Percentiles rank a stretch among this genome's conserved stretches.
Conservation (phyloP, 2,797 vertebrate species). For the Karalla daura region DNA sequence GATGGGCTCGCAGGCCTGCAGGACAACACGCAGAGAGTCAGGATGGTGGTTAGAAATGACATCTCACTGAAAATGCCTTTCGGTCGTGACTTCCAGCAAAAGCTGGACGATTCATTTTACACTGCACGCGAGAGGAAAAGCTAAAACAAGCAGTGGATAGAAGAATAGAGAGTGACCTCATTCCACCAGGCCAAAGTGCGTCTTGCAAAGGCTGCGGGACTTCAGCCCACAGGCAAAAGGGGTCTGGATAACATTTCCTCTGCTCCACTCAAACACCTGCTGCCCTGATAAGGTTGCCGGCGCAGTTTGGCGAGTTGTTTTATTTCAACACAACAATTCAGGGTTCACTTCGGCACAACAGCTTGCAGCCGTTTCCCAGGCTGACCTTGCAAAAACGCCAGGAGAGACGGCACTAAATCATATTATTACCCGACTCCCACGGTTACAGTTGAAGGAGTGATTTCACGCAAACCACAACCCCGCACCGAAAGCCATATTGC, state of each 20-base stretch:
- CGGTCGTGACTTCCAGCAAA: not conserved
- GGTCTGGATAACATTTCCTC: constrained; percentile 42
- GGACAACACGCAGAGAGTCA: not conserved
- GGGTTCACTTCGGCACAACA: constrained; percentile 5
- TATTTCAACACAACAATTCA: constrained; percentile 17
- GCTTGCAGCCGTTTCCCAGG: not conserved
- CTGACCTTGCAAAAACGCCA: not conserved
- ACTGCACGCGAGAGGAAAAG: not conserved
- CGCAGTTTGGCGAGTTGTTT: constrained; percentile 23
- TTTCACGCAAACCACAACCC: not conserved
- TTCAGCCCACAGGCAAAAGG: constrained; percentile 30
- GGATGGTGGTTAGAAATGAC: not conserved
- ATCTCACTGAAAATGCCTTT: not conserved
- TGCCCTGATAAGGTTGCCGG: constrained; percentile 52
- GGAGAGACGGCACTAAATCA: not conserved
- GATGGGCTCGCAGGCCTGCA: constrained; percentile 90
- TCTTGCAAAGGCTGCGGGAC: constrained; percentile 44
- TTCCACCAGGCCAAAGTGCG: constrained; percentile 56
- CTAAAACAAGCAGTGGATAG: constrained; percentile 2
- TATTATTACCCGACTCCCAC: not conserved
- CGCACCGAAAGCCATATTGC: not conserved
- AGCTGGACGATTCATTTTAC: not conserved
- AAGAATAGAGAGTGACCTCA: constrained; percentile 1
- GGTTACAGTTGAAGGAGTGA: not conserved
- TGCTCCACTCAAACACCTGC: constrained; percentile 62